phyloP scores from a whole-genome alignment of 2,113 vertebrate genomes.

The Oreocharis arfaki region DNA sequence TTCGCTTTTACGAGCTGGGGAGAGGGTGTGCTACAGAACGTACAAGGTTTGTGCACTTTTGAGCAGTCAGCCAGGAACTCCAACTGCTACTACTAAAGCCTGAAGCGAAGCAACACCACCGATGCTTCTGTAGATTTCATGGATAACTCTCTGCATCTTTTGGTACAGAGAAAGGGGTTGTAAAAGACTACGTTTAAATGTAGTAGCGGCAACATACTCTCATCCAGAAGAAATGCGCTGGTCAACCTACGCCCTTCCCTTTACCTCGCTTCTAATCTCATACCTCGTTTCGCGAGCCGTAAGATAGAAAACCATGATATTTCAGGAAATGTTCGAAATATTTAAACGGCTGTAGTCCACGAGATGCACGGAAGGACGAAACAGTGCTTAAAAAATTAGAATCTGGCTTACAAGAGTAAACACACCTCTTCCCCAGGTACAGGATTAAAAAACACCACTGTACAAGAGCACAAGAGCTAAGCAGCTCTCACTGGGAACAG shows the following conservation, averaged over 20 bases:
- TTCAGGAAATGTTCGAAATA: background rate
- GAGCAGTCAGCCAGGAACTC: background rate
- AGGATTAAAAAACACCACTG: accelerated
- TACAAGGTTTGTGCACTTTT: accelerated
- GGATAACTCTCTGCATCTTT: background rate
- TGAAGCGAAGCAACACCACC: background rate
- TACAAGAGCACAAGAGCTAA: background rate
- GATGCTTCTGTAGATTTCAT: background rate
- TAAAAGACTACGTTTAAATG: background rate
- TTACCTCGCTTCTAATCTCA: background rate
- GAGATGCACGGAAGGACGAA: background rate
- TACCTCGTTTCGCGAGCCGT: accelerated
- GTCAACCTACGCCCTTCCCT: background rate
- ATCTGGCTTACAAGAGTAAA: background rate
- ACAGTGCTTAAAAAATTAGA: background rate
- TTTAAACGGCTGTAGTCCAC: background rate
- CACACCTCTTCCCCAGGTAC: background rate
- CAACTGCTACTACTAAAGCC: background rate
- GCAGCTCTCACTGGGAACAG: background rate
- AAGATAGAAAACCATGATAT: accelerated
- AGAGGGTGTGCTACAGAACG: accelerated
- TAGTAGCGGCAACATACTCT: background rate
- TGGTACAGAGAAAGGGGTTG: background rate
- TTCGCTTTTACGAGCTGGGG: background rate
- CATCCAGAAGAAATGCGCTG: background rate